These are phyloP conservation scores for Brenthis daphne DNA, from an alignment of 2,888 invertebrate genomes.

Conservation along the genomic window DNA sequence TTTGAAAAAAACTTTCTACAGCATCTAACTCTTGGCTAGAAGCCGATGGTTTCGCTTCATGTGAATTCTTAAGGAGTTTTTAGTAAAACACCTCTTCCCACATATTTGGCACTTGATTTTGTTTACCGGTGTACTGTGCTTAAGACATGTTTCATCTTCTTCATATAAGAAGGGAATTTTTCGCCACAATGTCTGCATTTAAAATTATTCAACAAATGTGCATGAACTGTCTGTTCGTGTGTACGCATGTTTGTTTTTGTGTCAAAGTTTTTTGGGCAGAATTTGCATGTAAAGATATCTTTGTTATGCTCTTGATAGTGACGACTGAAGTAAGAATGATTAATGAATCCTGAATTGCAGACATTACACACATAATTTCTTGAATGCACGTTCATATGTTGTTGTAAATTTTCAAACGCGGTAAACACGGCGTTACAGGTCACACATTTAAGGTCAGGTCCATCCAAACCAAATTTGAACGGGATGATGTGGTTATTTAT, in stretches of 20 bases:
- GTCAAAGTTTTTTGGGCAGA: conserved; percentile 45
- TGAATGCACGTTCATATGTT: conserved; percentile 54
- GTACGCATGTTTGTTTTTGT: conserved; percentile 42
- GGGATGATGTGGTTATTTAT: conserved; percentile 54
- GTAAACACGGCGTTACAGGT: conserved; percentile 44
- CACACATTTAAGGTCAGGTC: conserved; percentile 44
- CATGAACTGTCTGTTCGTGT: conserved; percentile 43
- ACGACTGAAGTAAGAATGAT: conserved; percentile 27
- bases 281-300: conserved; percentile 44
- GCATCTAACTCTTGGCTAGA: too few species aligned
- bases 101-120: too few species aligned
- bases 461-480: conserved; percentile 47
- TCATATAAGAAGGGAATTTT: conserved; percentile 34
- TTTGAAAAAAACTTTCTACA: too few species aligned
- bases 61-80: too few species aligned
- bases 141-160: conserved; percentile 41
- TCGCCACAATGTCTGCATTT: conserved; percentile 51
- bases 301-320: conserved; percentile 39
- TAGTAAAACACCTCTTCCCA: too few species aligned
- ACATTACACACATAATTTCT: conserved; percentile 50
- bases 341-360: conserved; percentile 48
- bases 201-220: conserved; percentile 25
- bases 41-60: too few species aligned
- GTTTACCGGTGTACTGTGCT: too few species aligned
- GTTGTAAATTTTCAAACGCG: conserved; percentile 47